A percentile compares a stretch with the other conserved stretches of the same genome.
These are phyloP conservation scores for Echinarachnius parma DNA, from an alignment of 53 echinoderm and acorn worm genomes.

Conservation along the genomic window DNA sequence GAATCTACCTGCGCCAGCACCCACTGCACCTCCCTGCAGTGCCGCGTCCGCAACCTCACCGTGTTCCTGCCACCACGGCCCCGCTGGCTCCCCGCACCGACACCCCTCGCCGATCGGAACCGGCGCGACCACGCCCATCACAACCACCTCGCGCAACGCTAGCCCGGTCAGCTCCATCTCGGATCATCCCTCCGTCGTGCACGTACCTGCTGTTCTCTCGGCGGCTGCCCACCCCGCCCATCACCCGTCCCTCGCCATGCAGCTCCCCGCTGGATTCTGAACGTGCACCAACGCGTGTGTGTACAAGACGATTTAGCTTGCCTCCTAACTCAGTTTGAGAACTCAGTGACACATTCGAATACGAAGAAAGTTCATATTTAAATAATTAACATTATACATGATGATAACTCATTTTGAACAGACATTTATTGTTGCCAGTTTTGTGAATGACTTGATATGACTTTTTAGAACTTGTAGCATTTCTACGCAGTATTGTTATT, in stretches of 20 bases:
- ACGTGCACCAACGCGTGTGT: too few species aligned
- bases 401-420: too few species aligned
- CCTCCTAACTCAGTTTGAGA: too few species aligned
- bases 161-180: constrained; percentile 14
- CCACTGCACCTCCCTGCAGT: constrained; percentile 6
- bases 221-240: constrained; percentile 28
- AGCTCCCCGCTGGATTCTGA: constrained; percentile 31
- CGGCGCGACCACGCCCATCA: constrained; percentile 16
- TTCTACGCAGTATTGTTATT: too few species aligned
- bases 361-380: too few species aligned
- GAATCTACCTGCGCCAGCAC: constrained; percentile 28
- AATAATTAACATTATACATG: too few species aligned
- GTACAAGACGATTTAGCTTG: too few species aligned
- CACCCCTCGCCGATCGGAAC: constrained; percentile 21
- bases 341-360: too few species aligned
- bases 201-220: constrained; percentile 42
- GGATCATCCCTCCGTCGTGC: constrained; percentile 35
- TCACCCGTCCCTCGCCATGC: constrained; percentile 25
- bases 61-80: constrained; percentile 39
- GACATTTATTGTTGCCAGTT: too few species aligned
- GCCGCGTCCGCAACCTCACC: constrained; percentile 14
- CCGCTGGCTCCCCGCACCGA: constrained; percentile 22
- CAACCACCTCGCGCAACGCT: constrained; percentile 14
- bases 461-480: too few species aligned
- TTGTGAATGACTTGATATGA: too few species aligned